phyloP scores from a whole-genome alignment of 2,113 vertebrate species.

The Cyphomyrus discorhynchus region DNA sequence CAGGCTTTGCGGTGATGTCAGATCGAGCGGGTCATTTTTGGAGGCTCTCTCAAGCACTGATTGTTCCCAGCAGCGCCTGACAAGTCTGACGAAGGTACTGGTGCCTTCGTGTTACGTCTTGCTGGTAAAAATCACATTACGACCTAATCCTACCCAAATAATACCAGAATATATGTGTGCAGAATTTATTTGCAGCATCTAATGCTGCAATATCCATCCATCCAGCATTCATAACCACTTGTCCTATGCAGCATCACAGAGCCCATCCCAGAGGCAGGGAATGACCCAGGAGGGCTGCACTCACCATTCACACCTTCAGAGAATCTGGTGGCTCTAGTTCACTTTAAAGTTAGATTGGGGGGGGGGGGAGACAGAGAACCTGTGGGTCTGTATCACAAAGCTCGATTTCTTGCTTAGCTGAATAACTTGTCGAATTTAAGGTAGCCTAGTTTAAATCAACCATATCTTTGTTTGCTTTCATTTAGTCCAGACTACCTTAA shows the following conservation, averaged over 20 bases:
- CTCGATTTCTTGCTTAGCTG: neutral
- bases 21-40: neutral
- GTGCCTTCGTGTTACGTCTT: neutral
- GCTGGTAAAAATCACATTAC: neutral
- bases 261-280: neutral
- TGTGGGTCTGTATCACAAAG: neutral
- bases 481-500: neutral
- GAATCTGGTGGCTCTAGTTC: neutral
- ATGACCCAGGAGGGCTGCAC: neutral
- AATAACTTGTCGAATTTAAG: neutral
- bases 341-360: neutral
- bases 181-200: neutral
- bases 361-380: neutral
- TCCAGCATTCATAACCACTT: neutral
- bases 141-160: neutral
- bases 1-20: neutral
- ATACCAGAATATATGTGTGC: neutral
- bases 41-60: neutral
- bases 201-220: neutral
- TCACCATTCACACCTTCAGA: neutral
- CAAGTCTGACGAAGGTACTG: neutral
- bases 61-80: neutral
- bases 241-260: neutral
- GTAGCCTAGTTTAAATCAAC: neutral
- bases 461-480: neutral